A percentile compares a stretch with the other conserved stretches of the same genome.
Conservation (phyloP, 2,888 invertebrate genomes). For the Epistrophe grossulariae region DNA sequence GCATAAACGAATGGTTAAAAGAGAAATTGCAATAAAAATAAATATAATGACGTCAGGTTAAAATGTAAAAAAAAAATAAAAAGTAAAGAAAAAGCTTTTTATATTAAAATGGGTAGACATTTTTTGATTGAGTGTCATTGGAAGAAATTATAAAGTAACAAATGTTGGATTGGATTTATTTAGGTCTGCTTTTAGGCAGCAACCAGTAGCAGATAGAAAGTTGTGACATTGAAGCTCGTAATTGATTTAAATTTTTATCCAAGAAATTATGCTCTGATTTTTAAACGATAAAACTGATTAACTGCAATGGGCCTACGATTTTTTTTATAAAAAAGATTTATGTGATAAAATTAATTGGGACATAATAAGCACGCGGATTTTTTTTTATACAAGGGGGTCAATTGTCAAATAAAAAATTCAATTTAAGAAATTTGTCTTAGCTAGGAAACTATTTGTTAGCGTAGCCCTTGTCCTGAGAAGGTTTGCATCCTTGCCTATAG, state of each 20-base stretch:
- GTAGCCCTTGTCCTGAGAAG: too few relatives aligned
- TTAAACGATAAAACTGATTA: not conserved
- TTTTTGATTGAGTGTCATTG: not conserved
- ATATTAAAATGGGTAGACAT: not conserved
- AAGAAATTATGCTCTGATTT: constrained; percentile 12
- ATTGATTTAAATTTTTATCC: not conserved
- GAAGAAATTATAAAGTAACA: not conserved
- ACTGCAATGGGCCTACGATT: too few relatives aligned
- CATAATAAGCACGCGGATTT: too few relatives aligned
- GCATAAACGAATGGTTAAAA: constrained; percentile 20
- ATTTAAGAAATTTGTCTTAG: too few relatives aligned
- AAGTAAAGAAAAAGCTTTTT: constrained; percentile 45
- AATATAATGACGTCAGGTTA: constrained; percentile 3
- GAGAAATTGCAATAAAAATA: constrained; percentile 54
- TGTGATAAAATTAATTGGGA: too few relatives aligned
- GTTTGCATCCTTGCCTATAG: too few relatives aligned
- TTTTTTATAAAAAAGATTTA: too few relatives aligned
- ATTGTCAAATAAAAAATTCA: too few relatives aligned
- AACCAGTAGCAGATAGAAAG: not conserved
- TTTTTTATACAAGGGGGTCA: too few relatives aligned
- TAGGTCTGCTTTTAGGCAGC: constrained; percentile 36
- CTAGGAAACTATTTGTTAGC: too few relatives aligned
- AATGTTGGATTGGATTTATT: not conserved
- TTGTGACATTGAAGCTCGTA: constrained; percentile 22
- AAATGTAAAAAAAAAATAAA: too few relatives aligned